These are phyloP conservation scores for Lampris incognitus DNA, from an alignment of 2,113 vertebrate species.

Conservation along the genomic window DNA sequence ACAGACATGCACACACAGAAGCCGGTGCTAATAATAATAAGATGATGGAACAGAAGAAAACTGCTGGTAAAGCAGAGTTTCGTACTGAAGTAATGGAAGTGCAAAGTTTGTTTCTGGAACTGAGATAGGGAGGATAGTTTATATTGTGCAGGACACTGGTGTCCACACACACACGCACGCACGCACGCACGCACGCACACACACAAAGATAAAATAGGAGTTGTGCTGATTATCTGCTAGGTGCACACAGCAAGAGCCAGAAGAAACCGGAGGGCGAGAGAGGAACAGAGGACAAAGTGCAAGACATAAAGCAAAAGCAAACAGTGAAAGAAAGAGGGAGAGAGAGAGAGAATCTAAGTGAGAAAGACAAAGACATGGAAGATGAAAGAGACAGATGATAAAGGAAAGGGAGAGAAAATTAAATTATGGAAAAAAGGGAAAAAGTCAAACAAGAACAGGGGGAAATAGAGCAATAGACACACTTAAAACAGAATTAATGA, in stretches of 20 bases:
- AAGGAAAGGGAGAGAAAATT: background rate
- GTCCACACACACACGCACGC: conserved; percentile 8
- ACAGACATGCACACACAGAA: conserved; percentile 16
- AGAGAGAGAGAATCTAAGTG: conserved; percentile 3
- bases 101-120: conserved; percentile 51
- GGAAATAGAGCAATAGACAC: background rate
- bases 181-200: conserved; percentile 8
- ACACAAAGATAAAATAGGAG: conserved; percentile 51
- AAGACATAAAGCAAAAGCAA: too few species aligned
- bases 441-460: background rate
- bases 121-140: conserved; percentile 52
- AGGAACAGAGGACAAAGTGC: background rate
- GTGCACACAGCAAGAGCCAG: conserved; percentile 67
- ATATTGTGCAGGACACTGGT: conserved; percentile 49
- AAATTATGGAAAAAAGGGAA: background rate
- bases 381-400: background rate
- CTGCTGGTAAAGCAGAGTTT: conserved; percentile 36
- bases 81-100: conserved; percentile 41
- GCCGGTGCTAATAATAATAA: conserved; percentile 58
- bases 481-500: too few species aligned
- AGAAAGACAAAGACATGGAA: conserved; percentile 1
- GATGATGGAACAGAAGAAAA: conserved; percentile 66
- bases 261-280: conserved; percentile 62
- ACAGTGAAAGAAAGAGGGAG: background rate
- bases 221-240: conserved; percentile 62